Evolutionary conservation across 1,140 invertebrate genomes (phyloP).

Genomic region (Aphelinus certus): DNA sequence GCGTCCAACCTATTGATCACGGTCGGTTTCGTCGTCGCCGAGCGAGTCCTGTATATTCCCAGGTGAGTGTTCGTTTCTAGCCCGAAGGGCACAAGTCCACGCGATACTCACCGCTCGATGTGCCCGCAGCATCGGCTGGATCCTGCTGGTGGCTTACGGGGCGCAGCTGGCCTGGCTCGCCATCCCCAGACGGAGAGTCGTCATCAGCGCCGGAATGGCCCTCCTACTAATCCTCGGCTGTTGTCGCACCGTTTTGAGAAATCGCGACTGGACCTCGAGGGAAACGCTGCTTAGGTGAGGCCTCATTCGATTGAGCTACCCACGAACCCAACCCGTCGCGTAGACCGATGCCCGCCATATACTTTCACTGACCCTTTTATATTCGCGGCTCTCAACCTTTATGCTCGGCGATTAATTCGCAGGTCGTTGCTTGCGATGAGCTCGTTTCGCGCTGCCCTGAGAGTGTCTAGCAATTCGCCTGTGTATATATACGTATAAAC

Average conservation of each 20-base stretch:
- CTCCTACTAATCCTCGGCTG: slow-evolving; percentile 72
- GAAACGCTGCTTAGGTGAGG: slow-evolving; percentile 76
- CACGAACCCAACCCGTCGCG: background rate
- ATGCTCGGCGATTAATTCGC: no score
- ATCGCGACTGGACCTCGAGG: slow-evolving; percentile 81
- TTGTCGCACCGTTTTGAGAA: slow-evolving; percentile 75
- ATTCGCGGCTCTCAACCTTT: no score
- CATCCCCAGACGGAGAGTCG: slow-evolving; percentile 61
- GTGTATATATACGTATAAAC: no score
- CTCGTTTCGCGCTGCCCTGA: no score
- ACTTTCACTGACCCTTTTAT: no score
- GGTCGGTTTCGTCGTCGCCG: slow-evolving; percentile 91
- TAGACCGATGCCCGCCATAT: no score
- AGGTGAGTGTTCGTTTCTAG: slow-evolving; percentile 69
- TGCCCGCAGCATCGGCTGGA: slow-evolving; percentile 73
- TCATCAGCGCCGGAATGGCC: slow-evolving; percentile 66
- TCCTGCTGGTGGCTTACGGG: slow-evolving; percentile 72
- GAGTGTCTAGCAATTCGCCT: no score
- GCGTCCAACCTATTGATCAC: slow-evolving; percentile 88
- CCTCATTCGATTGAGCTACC: background rate
- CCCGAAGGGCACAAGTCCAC: no score
- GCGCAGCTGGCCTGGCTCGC: slow-evolving; percentile 71
- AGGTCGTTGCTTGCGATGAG: no score
- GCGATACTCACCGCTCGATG: slow-evolving; percentile 11
- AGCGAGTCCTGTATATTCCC: slow-evolving; percentile 89